Evolutionary conservation across 2,888 invertebrate species (phyloP).

Genomic region (Heteropelma amictum): DNA sequence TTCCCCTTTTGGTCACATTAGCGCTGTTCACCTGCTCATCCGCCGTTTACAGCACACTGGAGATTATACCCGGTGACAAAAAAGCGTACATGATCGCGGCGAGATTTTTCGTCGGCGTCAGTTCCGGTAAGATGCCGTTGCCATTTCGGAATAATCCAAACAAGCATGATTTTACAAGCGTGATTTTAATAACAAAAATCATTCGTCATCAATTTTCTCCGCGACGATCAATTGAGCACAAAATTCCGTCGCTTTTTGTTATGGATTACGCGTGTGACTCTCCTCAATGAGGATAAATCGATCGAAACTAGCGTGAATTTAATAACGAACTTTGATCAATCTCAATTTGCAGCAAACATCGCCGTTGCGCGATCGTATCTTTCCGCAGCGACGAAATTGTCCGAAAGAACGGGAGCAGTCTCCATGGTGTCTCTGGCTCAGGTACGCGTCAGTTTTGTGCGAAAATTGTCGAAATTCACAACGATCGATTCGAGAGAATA

Average conservation of each 20-base stretch:
- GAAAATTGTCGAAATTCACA: neutral
- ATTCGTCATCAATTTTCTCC: constrained; percentile 66
- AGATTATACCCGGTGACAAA: constrained; percentile 83
- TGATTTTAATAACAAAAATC: neutral
- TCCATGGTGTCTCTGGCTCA: constrained; percentile 91
- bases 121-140: constrained; percentile 82
- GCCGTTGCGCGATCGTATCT: constrained; percentile 91
- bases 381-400: constrained; percentile 89
- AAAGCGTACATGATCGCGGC: constrained; percentile 88
- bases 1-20: constrained; percentile 86
- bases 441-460: constrained; percentile 62
- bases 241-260: neutral
- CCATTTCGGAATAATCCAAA: neutral
- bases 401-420: constrained; percentile 90
- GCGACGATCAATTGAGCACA: too few relatives aligned
- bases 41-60: constrained; percentile 86
- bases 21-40: constrained; percentile 86
- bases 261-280: neutral
- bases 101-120: constrained; percentile 89
- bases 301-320: neutral
- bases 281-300: too few relatives aligned
- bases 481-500: neutral
- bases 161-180: neutral
- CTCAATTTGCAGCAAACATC: constrained; percentile 84
- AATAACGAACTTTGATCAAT: neutral